These are phyloP conservation scores for Vulpes ferrilata DNA, from an alignment of 2,113 vertebrate genomes.

Conservation along the genomic window DNA sequence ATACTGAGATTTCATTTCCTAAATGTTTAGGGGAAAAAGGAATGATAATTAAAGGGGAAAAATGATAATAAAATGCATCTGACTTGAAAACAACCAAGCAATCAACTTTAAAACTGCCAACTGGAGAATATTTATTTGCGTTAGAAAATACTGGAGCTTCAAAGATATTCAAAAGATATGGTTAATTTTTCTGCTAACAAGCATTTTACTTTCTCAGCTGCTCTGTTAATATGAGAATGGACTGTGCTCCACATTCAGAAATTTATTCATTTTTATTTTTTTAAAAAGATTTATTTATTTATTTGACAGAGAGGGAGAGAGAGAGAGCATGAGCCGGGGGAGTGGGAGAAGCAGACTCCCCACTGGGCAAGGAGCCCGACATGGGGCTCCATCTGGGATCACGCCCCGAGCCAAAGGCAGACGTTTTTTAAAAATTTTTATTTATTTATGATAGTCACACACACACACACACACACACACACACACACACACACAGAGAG, in stretches of 20 bases:
- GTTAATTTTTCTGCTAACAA: constrained; percentile 48
- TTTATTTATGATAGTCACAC: no score
- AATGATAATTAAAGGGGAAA: constrained; percentile 37
- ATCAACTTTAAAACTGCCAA: constrained; percentile 64
- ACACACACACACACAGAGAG: no score
- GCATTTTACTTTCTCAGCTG: constrained; percentile 53
- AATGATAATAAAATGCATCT: constrained; percentile 23
- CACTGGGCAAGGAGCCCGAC: no score
- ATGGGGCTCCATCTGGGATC: no score
- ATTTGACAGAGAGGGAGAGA: no score
- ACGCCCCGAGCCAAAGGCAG: no score
- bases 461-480: no score
- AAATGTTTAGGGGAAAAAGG: constrained; percentile 58
- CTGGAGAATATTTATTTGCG: constrained; percentile 32
- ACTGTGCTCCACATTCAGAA: constrained; percentile 40
- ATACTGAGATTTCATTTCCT: constrained; percentile 58
- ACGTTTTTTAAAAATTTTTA: no score
- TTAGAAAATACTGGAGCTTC: constrained; percentile 51
- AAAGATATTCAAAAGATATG: constrained; percentile 63
- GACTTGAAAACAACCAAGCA: constrained; percentile 54
- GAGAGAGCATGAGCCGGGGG: no score
- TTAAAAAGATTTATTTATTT: no score
- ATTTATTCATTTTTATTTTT: neutral
- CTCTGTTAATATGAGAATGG: constrained; percentile 50
- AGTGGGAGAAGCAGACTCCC: no score